Evolutionary conservation across 2,113 vertebrate species (phyloP), one percentile per base, ranked within the genome.

Genomic region (Crotalus helleri): DNA sequence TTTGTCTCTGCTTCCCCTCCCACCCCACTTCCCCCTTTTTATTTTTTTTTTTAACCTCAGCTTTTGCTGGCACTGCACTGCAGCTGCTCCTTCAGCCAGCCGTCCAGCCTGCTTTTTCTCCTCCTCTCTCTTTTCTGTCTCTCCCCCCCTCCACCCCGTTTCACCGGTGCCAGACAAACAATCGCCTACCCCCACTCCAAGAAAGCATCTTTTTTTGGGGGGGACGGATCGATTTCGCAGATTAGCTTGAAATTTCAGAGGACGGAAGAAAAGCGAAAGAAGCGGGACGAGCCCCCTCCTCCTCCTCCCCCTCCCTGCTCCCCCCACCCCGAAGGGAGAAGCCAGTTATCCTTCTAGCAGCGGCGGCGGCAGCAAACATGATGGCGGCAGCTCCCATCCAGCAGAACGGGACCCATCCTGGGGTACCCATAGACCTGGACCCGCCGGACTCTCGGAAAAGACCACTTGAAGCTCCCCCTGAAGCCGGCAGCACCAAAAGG

Each of bases 381-480:
- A 98, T 98, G 98, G 98, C 98, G 97, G 98, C 98, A 98, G 97
- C 97, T 97, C 98, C 98, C 95, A 98, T 98, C 97, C 98, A 98
- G 96, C 98, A 98, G 97, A 98, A 98, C 97, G 98, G 98, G 97
- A 98, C 98, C 97, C 98, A 98, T 95, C 97, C 97, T 85, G 98
- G 97, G 97, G 98, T 98, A 93, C 98, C 98, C 96, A 97, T 98
- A 98, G 98, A 98, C 96, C 95, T 98, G 96, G 98, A 98, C 97
- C 98, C 98, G 95, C 98, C 98, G 97, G 98, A 98, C 97, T 98
- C 98, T 88, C 97, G 98, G 95, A 98, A 98, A 95, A 97, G 98
- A 97, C 98, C 98, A 96, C 97, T 98, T 74, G 98, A 98, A 97
- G 98, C 98, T 51, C 98, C 98, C 94, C 98, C 98, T 17, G 98